Conservation (phyloP, 2,797 vertebrate genomes). For the Intellagama lesueurii region DNA sequence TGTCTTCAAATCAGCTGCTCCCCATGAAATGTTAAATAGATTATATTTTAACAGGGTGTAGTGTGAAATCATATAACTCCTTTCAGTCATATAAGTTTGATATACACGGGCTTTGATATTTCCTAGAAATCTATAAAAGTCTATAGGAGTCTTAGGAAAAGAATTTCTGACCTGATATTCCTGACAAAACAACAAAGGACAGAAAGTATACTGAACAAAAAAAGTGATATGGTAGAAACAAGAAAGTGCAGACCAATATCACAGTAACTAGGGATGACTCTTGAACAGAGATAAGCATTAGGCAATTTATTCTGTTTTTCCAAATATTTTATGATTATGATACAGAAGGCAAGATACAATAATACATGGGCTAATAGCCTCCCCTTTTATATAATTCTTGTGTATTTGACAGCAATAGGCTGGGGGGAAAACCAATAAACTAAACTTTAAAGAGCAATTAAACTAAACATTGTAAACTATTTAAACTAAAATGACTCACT, state of each 20-base stretch:
- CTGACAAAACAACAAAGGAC: too few relatives aligned
- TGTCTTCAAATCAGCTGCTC: not conserved
- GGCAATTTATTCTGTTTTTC: not conserved
- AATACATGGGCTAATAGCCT: not conserved
- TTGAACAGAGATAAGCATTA: not conserved
- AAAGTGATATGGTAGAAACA: not conserved
- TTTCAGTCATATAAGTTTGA: too few relatives aligned
- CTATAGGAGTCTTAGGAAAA: not conserved
- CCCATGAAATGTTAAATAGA: not conserved
- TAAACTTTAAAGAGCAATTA: not conserved
- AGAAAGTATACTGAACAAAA: not conserved
- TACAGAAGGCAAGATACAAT: not conserved
- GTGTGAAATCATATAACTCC: too few relatives aligned
- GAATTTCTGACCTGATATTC: too few relatives aligned
- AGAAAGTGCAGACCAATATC: not conserved
- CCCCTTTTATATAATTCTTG: not conserved
- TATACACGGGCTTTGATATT: too few relatives aligned
- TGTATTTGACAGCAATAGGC: not conserved
- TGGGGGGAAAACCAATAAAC: not conserved
- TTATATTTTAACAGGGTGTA: not conserved
- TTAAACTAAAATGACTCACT: not conserved
- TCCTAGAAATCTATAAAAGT: too few relatives aligned
- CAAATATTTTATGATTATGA: not conserved
- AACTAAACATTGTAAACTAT: not conserved
- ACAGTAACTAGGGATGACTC: not conserved